Evolutionary conservation across 2,113 vertebrate genomes (phyloP), one percentile per base, ranked within the genome.

Genomic region (Verasper variegatus): DNA sequence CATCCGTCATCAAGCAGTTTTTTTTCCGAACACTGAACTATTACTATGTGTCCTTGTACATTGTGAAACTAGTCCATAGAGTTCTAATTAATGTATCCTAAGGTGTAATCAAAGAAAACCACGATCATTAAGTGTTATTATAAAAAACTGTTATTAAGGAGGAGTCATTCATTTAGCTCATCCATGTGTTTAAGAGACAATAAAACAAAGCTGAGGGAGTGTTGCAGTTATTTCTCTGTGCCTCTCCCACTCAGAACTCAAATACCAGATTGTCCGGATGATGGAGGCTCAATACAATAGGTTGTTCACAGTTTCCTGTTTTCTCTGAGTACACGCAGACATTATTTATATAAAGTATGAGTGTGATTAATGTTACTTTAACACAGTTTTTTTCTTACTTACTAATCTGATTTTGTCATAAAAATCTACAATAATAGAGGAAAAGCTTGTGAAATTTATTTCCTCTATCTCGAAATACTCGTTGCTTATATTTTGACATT

Each of bases 291-390:
- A 57, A 63, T 81, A 82, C 75, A 86, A 83, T 71, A 58, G 69
- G 45, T 67, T 67, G 45, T 63, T 74, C 3, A 4, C 24, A 68
- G 54, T 64, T 78, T 90, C 76, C 89, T 81, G 65, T 81, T 86
- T 78, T 68, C 5, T 40, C 23, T 56, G 11, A 64, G 61, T 13
- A 8, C 51, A 56, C n/a, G 1, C 23, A 55, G 20, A 49, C 18
- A 27, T 18, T 64, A 61, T 55, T 4, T 47, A 14, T 14, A 54
- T 24, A n/a, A 11, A 55, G 23, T 6, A 17, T 5, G 4, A 26
- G 7, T 47, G 10, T 52, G 15, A 47, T 65, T 24, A 18, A 58
- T 5, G 1, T 45, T 5, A 55, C 61, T 71, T 57, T 13, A 14
- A 20, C 1, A 18, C 8, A 1, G 17, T 51, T 51, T 5, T 74